Evolutionary conservation across 2,113 vertebrate genomes (phyloP).

Genomic region (Grantiella picta): DNA sequence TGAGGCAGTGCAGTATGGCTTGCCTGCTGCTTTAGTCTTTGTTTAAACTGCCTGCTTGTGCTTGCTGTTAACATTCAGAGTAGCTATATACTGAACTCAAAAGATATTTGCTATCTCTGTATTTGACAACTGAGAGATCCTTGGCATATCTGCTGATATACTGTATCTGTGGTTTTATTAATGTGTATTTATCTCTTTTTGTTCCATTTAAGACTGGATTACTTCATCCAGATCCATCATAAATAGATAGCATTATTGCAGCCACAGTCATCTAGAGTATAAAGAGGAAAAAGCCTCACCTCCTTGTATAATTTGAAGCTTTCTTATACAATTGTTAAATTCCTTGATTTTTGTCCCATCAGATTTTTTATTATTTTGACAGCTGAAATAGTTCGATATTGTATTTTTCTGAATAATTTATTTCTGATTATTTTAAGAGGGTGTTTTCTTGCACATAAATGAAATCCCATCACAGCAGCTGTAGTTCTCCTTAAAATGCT

Average conservation of each 20-base stretch:
- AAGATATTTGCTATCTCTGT: neutral
- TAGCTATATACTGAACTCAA: neutral
- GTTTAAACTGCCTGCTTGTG: neutral
- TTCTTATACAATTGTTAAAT: neutral
- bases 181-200: neutral
- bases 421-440: constrained; percentile 24
- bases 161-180: neutral
- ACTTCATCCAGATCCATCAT: neutral
- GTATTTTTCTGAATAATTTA: constrained; percentile 17
- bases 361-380: neutral
- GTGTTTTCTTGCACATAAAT: neutral
- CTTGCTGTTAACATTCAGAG: neutral
- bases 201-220: neutral
- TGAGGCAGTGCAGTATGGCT: neutral
- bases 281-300: neutral
- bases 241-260: neutral
- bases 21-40: neutral
- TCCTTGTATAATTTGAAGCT: neutral
- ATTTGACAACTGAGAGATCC: neutral
- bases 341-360: neutral
- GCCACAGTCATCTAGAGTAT: neutral
- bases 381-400: constrained; percentile 8
- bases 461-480: constrained; percentile 13
- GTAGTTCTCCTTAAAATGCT: constrained; percentile 34
- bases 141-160: neutral